Evolutionary conservation across 1,140 invertebrate genomes (phyloP).

Genomic region (Dolichoris vasculosae): DNA sequence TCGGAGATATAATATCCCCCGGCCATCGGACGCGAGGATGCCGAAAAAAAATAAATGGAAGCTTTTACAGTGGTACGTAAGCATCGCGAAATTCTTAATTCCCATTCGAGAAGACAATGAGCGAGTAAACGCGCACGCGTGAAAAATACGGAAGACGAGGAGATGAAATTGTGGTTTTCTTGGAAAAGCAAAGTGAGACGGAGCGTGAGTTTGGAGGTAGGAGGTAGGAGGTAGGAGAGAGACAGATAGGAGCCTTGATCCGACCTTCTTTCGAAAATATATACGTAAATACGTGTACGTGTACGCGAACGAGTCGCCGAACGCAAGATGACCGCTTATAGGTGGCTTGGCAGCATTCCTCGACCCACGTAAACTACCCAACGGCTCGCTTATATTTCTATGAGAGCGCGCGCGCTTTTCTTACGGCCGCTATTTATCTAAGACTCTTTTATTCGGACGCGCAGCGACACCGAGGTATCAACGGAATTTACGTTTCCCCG

Average conservation of each 20-base stretch:
- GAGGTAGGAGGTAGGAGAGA: neutral
- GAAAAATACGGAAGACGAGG: conserved; percentile 1
- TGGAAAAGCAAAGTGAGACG: neutral
- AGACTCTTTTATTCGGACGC: neutral
- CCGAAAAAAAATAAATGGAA: neutral
- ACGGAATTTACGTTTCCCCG: neutral
- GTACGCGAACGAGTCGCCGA: neutral
- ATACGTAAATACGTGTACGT: neutral
- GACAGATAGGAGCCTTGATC: neutral
- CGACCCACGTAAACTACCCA: conserved; percentile 9
- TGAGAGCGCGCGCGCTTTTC: neutral
- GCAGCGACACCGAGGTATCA: neutral
- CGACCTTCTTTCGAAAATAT: conserved; percentile 31
- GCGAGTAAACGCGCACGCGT: neutral
- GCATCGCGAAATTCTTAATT: neutral
- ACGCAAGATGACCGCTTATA: neutral
- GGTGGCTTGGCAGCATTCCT: conserved; percentile 24
- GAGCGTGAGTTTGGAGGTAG: neutral
- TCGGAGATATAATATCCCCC: no score
- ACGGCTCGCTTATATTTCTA: neutral
- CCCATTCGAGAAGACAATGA: neutral
- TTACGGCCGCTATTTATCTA: neutral
- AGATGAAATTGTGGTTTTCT: neutral
- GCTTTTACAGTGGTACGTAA: neutral
- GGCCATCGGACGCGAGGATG: no score